Percentiles rank a stretch among this genome's conserved stretches.
phyloP scores from a whole-genome alignment of 30 jellyfish, hydroid and myxozoan genomes.

The Sanderia malayensis region DNA sequence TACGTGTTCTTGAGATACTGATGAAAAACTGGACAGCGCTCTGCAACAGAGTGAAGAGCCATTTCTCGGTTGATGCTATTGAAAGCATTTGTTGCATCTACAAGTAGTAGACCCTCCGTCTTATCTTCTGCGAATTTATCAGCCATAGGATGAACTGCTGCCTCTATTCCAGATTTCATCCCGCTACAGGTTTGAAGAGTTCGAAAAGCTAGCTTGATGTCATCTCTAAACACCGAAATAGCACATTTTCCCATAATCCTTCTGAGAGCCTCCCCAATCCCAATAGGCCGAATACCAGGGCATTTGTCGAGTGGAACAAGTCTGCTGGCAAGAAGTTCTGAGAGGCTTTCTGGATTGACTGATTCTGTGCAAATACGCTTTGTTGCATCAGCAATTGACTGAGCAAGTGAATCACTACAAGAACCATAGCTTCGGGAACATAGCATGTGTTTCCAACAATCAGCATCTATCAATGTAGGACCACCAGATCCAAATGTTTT shows the following conservation, averaged over 20 bases:
- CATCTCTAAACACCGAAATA: neutral
- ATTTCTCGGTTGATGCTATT: conserved; percentile 2
- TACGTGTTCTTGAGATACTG: neutral
- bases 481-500: conserved; percentile 1
- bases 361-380: neutral
- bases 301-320: conserved; percentile 2
- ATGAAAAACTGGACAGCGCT: neutral
- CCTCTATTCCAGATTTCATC: neutral
- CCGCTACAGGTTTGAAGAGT: conserved; percentile 1
- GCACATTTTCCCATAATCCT: neutral
- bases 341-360: neutral
- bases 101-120: conserved; percentile 4
- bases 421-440: conserved; percentile 1
- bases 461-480: conserved; percentile 1
- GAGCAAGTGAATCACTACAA: conserved; percentile 2
- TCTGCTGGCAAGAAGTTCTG: conserved; percentile 3
- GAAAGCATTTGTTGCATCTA: conserved; percentile 1
- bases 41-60: neutral
- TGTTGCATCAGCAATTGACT: conserved; percentile 1
- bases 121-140: neutral
- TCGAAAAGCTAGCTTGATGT: neutral
- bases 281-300: conserved; percentile 2
- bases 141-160: conserved; percentile 1
- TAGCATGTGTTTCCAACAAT: conserved; percentile 1
- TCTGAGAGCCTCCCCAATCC: neutral